These are phyloP conservation scores for Orius insidiosus DNA, from an alignment of 1,140 invertebrate species.

Conservation along the genomic window DNA sequence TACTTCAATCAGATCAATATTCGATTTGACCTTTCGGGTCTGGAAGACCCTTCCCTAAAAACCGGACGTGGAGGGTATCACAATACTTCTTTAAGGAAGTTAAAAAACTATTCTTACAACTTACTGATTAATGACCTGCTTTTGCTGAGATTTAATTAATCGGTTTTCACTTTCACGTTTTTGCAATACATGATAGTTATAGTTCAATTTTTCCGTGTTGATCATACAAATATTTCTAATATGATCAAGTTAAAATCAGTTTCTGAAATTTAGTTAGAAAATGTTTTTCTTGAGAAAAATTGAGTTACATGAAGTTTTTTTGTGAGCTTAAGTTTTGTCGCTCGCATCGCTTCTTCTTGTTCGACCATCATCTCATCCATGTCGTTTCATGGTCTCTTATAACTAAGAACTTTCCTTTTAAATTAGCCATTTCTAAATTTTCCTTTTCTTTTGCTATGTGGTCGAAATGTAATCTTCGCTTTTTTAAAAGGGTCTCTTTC, in stretches of 20 bases:
- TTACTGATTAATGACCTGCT: conserved; percentile 6
- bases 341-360: conserved; percentile 9
- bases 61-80: too few species aligned
- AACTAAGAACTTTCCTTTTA: conserved; percentile 3
- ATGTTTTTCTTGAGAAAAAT: too few species aligned
- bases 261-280: conserved; percentile 2
- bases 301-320: conserved; percentile 2
- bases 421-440: not conserved
- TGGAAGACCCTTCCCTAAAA: too few species aligned
- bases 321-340: conserved; percentile 5
- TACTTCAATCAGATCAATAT: too few species aligned
- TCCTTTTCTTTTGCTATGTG: not conserved
- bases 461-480: not conserved
- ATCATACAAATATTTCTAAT: not conserved
- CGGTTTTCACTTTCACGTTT: conserved; percentile 3
- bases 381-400: conserved; percentile 11
- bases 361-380: conserved; percentile 8
- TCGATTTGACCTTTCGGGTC: too few species aligned
- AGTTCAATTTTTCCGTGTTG: conserved; percentile 1
- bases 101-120: not conserved
- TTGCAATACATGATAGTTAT: conserved; percentile 6
- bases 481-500: too few species aligned
- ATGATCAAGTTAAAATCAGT: conserved; percentile 1
- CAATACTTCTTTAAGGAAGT: too few species aligned
- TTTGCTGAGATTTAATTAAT: conserved; percentile 6